Evolutionary conservation across 2,888 invertebrate genomes (phyloP).

Genomic region (Plusia festucae): DNA sequence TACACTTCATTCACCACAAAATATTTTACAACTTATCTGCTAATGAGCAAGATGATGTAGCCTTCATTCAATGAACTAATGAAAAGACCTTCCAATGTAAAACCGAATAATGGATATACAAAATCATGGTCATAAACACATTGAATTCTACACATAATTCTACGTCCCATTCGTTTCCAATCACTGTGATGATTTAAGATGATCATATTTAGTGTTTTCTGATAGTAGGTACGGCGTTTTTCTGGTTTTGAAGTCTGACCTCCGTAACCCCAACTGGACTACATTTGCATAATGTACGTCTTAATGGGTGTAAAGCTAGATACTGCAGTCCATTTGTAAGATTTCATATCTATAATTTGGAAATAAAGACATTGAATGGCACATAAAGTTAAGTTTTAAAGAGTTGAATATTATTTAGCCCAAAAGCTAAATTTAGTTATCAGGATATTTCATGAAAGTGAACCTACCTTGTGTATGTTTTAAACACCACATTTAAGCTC

Average conservation of each 20-base stretch:
- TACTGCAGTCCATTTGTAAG: not conserved
- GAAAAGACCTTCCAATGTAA: not conserved
- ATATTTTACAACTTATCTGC: not conserved
- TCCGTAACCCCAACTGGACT: slow-evolving; percentile 27
- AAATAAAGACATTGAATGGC: not conserved
- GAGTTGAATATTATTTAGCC: no score
- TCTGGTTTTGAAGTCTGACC: slow-evolving; percentile 35
- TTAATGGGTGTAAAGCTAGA: slow-evolving; percentile 6
- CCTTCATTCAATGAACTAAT: not conserved
- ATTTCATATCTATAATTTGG: not conserved
- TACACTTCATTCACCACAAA: not conserved
- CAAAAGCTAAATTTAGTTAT: no score
- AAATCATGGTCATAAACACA: not conserved
- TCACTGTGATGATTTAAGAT: slow-evolving; percentile 18
- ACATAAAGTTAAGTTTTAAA: not conserved
- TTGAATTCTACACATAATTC: not conserved
- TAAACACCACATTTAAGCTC: no score
- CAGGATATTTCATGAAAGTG: no score
- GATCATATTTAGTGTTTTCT: slow-evolving; percentile 25
- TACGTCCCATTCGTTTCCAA: not conserved
- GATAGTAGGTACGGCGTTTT: slow-evolving; percentile 19
- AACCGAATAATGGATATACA: not conserved
- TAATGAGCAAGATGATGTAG: not conserved
- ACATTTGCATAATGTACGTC: slow-evolving; percentile 13
- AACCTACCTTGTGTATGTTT: no score